Evolutionary conservation across 1,140 invertebrate genomes (phyloP), one percentile per base, ranked within the genome.

Genomic region (Lycorma delicatula): DNA sequence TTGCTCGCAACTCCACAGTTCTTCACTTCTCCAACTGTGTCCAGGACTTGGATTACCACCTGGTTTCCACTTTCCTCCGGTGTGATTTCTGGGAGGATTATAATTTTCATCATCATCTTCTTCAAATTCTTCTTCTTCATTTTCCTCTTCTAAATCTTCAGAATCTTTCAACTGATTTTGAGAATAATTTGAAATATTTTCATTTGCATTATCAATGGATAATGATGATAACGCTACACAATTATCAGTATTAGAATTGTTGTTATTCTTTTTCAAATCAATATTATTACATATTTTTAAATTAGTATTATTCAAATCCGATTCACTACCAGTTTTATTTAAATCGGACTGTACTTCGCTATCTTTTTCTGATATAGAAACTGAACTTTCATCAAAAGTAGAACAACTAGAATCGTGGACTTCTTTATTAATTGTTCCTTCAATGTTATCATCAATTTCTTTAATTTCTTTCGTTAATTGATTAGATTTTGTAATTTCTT

Each of bases 21-120:
- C 5, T 9, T 23, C 16, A 31, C 63, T 36, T 22, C n/a, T 27
- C 47, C 47, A 46, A n/a, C n/a, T n/a, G n/a, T n/a, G 48, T 1
- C 18, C 3, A 2, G 3, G 4, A 12, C n/a, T n/a, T n/a, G 49
- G 48, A 11, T 36, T 44, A 12, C 54, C 27, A 12, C 31, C 55
- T 18, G 78, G 79, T 62, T 75, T 79, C 83, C 86, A 88, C 71
- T 89, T 89, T 2, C 86, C 85, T 46, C 84, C 83, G 0, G 83
- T 87, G 62, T 87, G 80, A 36, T 76, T 75, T 4, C 77, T 74
- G 22, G 82, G 81, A 6, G 73, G 71, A 18, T 22, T 70, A 56
- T 59, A 67, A 20, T 81, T 79, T 1, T 79, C 79, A 60, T 74
- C 73, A 22, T 71, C 73, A 27, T 79, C 78, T 20, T 79, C 77